A percentile compares a stretch with the other conserved stretches of the same genome.
Conservation (phyloP, 2,113 vertebrate species). For the Python bivittatus region DNA sequence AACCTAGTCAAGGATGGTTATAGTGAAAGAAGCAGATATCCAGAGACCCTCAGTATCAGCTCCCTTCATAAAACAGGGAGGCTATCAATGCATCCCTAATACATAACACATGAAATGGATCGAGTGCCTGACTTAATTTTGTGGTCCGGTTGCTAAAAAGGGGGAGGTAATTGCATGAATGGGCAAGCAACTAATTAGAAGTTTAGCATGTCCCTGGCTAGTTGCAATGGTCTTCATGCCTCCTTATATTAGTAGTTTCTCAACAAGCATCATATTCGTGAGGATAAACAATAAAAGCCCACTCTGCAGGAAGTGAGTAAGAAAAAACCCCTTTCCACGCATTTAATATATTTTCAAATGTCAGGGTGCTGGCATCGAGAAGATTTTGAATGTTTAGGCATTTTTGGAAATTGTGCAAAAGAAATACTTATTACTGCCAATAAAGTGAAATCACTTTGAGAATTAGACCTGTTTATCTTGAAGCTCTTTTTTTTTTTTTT, state of each 20-base stretch:
- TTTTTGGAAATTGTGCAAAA: background rate
- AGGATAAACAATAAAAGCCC: background rate
- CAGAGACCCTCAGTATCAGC: background rate
- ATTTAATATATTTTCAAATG: slow-evolving; percentile 21
- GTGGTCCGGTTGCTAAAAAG: background rate
- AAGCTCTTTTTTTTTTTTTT: background rate
- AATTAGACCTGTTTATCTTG: background rate
- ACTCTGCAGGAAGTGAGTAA: fast-evolving
- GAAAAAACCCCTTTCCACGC: background rate
- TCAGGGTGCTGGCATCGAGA: background rate
- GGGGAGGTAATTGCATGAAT: background rate
- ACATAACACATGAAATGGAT: background rate
- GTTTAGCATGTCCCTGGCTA: background rate
- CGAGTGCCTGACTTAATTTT: background rate
- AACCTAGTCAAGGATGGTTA: background rate
- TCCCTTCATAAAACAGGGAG: background rate
- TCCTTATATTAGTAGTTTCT: background rate
- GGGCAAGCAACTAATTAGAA: background rate
- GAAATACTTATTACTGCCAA: background rate
- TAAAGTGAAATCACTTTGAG: background rate
- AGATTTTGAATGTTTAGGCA: background rate
- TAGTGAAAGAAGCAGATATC: background rate
- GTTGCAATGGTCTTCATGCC: background rate
- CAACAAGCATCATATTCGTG: background rate
- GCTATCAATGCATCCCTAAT: background rate